Conservation (phyloP, 2,797 vertebrate species). For the Phrynocephalus vlangalii region DNA sequence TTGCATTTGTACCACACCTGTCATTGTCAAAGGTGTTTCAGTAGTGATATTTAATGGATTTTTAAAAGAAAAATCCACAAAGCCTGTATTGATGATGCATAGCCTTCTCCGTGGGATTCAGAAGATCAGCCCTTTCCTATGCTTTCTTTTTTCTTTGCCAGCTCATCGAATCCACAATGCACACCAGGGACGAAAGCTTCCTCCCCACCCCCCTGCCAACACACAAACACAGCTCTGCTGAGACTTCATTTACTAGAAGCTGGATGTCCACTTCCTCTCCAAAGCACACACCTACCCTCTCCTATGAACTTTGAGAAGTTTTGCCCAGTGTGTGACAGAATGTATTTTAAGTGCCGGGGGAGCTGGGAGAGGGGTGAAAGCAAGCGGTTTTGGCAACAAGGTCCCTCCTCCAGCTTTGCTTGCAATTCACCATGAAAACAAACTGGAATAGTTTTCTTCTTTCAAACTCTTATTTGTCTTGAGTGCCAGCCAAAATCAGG, state of each 20-base stretch:
- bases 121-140: background rate
- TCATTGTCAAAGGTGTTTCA: background rate
- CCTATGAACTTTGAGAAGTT: background rate
- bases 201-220: background rate
- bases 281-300: background rate
- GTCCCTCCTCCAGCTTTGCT: constrained; percentile 32
- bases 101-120: background rate
- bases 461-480: constrained; percentile 64
- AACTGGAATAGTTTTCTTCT: constrained; percentile 35
- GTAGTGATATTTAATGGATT: too few relatives aligned
- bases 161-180: background rate
- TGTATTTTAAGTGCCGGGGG: background rate
- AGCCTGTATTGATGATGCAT: too few relatives aligned
- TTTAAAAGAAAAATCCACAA: too few relatives aligned
- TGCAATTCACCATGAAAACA: constrained; percentile 27
- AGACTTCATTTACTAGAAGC: background rate
- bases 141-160: background rate
- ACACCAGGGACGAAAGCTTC: background rate
- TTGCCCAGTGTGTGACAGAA: constrained; percentile 1
- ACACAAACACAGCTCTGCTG: background rate
- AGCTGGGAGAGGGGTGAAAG: background rate
- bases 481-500: constrained; percentile 58
- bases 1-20: background rate
- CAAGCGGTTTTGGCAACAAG: background rate
- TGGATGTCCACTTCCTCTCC: background rate